phyloP scores from a whole-genome alignment of 2,888 invertebrate species.

The Drosophila prostipennis region DNA sequence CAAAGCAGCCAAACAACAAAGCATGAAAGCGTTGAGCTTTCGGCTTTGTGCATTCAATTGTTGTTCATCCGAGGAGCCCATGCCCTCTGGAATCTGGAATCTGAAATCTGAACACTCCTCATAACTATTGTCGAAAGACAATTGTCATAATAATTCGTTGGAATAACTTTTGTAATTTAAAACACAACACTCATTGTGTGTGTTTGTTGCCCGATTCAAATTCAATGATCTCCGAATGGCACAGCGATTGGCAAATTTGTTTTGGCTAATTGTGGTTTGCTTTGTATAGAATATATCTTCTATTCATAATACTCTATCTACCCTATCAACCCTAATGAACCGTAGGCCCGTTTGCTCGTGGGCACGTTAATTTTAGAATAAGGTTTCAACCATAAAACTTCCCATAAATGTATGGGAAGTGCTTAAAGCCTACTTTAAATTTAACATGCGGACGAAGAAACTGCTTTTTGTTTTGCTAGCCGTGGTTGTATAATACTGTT shows the following conservation, averaged over 20 bases:
- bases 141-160: constrained; percentile 64
- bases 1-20: constrained; percentile 28
- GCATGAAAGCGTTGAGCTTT: constrained; percentile 31
- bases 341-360: too few relatives aligned
- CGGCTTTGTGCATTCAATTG: constrained; percentile 40
- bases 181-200: constrained; percentile 7
- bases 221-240: constrained; percentile 19
- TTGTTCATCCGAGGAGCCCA: constrained; percentile 23
- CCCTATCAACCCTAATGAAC: too few relatives aligned
- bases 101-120: background rate
- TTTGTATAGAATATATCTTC: too few relatives aligned
- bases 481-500: too few relatives aligned
- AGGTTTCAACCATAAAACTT: too few relatives aligned
- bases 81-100: background rate
- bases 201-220: constrained; percentile 1
- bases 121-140: constrained; percentile 47
- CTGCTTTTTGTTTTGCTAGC: too few relatives aligned
- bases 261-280: too few relatives aligned
- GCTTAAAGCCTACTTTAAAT: too few relatives aligned
- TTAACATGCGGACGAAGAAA: too few relatives aligned
- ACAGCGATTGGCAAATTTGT: background rate
- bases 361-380: background rate
- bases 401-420: too few relatives aligned
- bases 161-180: constrained; percentile 55
- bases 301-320: too few relatives aligned